Evolutionary conservation across 2,888 invertebrate genomes (phyloP).

Genomic region (Iphiclides podalirius): DNA sequence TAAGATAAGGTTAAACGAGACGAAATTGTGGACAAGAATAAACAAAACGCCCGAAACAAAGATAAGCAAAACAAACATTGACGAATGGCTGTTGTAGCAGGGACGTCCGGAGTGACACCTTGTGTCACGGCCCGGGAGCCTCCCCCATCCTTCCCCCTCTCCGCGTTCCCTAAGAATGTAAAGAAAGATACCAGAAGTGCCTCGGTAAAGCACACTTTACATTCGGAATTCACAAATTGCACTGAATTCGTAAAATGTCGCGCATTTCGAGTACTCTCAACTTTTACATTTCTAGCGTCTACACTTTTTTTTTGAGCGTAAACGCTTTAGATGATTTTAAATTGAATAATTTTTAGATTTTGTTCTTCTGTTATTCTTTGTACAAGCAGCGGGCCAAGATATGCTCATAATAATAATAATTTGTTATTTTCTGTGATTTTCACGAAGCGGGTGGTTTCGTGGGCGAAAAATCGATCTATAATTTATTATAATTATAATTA

Average conservation of each 20-base stretch:
- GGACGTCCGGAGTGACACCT: constrained; percentile 32
- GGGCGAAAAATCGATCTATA: too few relatives aligned
- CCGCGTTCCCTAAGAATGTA: constrained; percentile 13
- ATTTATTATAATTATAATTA: too few relatives aligned
- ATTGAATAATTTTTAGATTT: background rate
- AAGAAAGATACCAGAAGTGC: constrained; percentile 23
- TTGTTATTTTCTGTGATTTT: too few relatives aligned
- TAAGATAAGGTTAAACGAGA: constrained; percentile 13
- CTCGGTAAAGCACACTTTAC: constrained; percentile 17
- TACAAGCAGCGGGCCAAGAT: too few relatives aligned
- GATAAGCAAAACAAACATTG: constrained; percentile 41
- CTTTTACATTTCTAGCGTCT: background rate
- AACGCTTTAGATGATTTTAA: background rate
- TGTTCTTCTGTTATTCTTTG: too few relatives aligned
- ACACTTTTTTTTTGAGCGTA: background rate
- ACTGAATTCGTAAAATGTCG: constrained; percentile 16
- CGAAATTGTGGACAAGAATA: constrained; percentile 25
- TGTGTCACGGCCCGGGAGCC: constrained; percentile 25
- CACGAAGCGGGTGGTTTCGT: too few relatives aligned
- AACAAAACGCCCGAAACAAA: constrained; percentile 32
- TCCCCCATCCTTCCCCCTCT: constrained; percentile 3
- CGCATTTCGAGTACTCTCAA: constrained; percentile 2
- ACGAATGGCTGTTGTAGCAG: constrained; percentile 36
- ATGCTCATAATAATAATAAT: too few relatives aligned
- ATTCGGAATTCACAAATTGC: constrained; percentile 18